Evolutionary conservation across 2,113 vertebrate genomes (phyloP).

Genomic region (Proterorhinus semilunaris): DNA sequence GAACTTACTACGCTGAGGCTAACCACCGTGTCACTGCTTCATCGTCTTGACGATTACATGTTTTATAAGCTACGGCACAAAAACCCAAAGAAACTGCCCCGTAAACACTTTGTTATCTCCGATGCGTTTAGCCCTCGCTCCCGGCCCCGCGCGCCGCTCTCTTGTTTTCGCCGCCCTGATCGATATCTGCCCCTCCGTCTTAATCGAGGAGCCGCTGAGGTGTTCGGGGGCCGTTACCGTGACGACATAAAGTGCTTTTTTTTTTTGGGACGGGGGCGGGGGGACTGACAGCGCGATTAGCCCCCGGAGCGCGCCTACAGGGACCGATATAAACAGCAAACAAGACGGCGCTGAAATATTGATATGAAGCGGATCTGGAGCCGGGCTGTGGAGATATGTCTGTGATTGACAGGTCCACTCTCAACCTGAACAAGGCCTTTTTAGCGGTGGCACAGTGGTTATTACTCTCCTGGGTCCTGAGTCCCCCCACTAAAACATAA

Average conservation of each 20-base stretch:
- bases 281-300: constrained; percentile 61
- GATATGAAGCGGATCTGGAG: constrained; percentile 26
- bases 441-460: not conserved
- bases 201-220: constrained; percentile 51
- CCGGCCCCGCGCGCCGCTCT: constrained; percentile 11
- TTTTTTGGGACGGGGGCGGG: constrained; percentile 20
- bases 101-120: constrained; percentile 40
- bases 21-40: too few relatives aligned
- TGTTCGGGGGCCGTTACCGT: constrained; percentile 51
- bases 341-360: constrained; percentile 43
- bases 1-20: too few relatives aligned
- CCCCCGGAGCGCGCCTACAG: constrained; percentile 43
- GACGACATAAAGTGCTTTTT: constrained; percentile 51
- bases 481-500: too few relatives aligned
- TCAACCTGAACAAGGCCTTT: not conserved
- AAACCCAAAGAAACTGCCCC: not conserved
- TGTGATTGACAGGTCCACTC: constrained; percentile 23
- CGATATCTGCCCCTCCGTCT: constrained; percentile 56
- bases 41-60: too few relatives aligned
- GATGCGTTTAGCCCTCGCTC: constrained; percentile 30
- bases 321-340: constrained; percentile 57
- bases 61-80: too few relatives aligned
- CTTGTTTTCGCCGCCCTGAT: constrained; percentile 48
- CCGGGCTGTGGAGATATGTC: constrained; percentile 43
- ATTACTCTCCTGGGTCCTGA: too few relatives aligned